These are phyloP conservation scores for Camponotus vicinus DNA, from an alignment of 1,140 invertebrate genomes.

Conservation along the genomic window DNA sequence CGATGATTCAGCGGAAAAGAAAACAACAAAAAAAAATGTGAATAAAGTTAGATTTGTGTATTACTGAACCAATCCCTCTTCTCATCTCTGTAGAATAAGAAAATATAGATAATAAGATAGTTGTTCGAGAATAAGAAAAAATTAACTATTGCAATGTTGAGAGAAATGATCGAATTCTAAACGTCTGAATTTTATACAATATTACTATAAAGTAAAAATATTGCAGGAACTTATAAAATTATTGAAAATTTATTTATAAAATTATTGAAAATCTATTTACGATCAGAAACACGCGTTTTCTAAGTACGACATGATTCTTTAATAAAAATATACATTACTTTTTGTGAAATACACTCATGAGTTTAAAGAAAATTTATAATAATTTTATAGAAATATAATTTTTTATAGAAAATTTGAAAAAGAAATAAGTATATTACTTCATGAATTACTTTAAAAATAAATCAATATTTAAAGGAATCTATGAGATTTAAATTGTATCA, in stretches of 20 bases:
- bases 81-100: constrained; percentile 30
- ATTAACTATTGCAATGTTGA: neutral
- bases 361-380: too few species aligned
- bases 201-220: neutral
- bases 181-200: neutral
- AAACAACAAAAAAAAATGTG: constrained; percentile 73
- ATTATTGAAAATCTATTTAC: neutral
- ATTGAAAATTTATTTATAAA: neutral
- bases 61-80: constrained; percentile 72
- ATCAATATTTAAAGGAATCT: too few species aligned
- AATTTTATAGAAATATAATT: neutral
- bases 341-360: neutral
- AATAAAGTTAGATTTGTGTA: constrained; percentile 84
- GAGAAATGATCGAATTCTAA: neutral
- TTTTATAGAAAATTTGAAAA: neutral
- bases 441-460: neutral
- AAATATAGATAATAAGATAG: neutral
- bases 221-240: neutral
- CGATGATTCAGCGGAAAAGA: constrained; percentile 74
- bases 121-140: neutral
- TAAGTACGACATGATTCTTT: neutral
- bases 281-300: neutral
- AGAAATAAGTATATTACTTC: neutral
- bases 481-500: too few species aligned
- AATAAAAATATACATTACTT: neutral